Evolutionary conservation across 2,888 invertebrate species (phyloP).

Genomic region (Agriopis marginaria): DNA sequence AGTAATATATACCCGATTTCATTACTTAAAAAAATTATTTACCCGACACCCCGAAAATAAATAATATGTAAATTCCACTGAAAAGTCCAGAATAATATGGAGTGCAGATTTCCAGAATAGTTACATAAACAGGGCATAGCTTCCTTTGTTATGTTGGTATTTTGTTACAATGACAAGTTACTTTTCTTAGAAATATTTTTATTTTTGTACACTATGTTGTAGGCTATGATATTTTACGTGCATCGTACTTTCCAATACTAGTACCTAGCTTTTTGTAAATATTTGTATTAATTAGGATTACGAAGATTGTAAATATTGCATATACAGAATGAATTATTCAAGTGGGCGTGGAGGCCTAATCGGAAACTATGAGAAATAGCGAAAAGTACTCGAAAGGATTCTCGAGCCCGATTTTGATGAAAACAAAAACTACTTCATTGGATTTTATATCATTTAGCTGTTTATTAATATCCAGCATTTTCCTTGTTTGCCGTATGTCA

Average conservation of each 20-base stretch:
- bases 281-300: constrained; percentile 45
- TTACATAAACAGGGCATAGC: neutral
- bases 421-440: no score
- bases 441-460: no score
- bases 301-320: constrained; percentile 52
- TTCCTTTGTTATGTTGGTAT: neutral
- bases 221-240: constrained; percentile 53
- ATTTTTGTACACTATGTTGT: constrained; percentile 12
- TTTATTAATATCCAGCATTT: no score
- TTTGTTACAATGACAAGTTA: neutral
- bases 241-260: constrained; percentile 62
- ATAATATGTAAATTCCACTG: neutral
- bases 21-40: no score
- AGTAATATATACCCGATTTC: no score
- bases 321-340: neutral
- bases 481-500: no score
- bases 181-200: neutral
- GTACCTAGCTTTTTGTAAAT: constrained; percentile 38
- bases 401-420: no score
- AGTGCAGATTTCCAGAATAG: neutral
- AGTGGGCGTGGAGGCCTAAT: no score
- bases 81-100: neutral
- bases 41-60: no score
- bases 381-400: no score
- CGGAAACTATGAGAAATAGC: no score